These are phyloP conservation scores for Oriolus oriolus DNA, from an alignment of 2,113 vertebrate species.

Conservation along the genomic window DNA sequence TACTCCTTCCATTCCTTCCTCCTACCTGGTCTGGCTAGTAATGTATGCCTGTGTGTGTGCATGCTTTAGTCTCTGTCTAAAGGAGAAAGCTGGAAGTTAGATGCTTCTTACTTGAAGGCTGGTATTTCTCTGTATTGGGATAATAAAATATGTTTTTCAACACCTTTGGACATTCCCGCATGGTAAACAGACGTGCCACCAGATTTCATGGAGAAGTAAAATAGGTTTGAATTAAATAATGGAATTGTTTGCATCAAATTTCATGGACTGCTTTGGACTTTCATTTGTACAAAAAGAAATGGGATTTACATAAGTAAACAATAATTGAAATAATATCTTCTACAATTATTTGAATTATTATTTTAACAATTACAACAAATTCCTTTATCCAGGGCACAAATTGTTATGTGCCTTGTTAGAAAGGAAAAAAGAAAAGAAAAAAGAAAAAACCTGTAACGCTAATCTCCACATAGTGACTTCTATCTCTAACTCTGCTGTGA, in stretches of 20 bases:
- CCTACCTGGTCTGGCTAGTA: background rate
- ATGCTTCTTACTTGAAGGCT: background rate
- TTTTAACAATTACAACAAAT: background rate
- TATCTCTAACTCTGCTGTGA: background rate
- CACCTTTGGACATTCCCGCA: background rate
- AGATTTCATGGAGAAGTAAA: background rate
- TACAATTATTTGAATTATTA: background rate
- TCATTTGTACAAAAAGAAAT: background rate
- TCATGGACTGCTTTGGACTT: background rate
- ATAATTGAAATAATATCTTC: background rate
- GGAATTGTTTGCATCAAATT: background rate
- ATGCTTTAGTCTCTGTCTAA: background rate
- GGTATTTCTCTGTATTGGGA: background rate
- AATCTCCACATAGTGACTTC: background rate
- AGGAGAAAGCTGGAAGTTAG: background rate
- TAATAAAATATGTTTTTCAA: background rate
- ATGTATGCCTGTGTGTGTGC: background rate
- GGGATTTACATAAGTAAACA: background rate
- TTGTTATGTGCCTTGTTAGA: background rate
- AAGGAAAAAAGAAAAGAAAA: background rate
- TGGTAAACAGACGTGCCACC: background rate
- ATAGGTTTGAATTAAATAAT: background rate
- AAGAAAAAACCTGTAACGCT: fast-evolving
- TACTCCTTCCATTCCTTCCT: background rate
- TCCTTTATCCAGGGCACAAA: background rate